A percentile compares a stretch with the other conserved stretches of the same genome.
Evolutionary conservation across 2,888 invertebrate species (phyloP).

Genomic region (Micropterix aruncella): DNA sequence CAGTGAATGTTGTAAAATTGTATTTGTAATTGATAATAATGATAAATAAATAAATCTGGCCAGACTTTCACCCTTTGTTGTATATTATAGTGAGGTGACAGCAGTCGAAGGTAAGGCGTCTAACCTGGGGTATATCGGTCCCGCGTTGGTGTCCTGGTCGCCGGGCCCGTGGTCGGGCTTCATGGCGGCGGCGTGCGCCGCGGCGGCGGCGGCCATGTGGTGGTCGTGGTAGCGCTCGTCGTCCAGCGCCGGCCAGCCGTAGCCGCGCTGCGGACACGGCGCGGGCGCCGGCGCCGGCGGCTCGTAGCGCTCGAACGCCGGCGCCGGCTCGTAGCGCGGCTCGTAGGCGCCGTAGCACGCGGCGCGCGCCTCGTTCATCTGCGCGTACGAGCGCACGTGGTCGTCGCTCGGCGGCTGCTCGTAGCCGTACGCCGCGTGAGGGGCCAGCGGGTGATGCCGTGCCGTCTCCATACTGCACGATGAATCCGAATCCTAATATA

Average conservation of each 20-base stretch:
- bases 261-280: slow-evolving; percentile 30
- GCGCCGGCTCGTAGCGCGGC: slow-evolving; percentile 36
- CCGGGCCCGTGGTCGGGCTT: slow-evolving; percentile 53
- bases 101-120: not conserved
- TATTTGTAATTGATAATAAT: too few relatives aligned
- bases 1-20: too few relatives aligned
- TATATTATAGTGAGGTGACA: not conserved
- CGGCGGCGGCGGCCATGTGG: slow-evolving; percentile 34
- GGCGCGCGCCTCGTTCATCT: slow-evolving; percentile 45
- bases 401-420: slow-evolving; percentile 50
- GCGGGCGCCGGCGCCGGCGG: slow-evolving; percentile 22
- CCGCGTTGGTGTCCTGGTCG: slow-evolving; percentile 50
- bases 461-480: slow-evolving; percentile 57
- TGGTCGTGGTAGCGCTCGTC: slow-evolving; percentile 46
- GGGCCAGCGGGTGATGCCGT: slow-evolving; percentile 25
- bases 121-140: slow-evolving; percentile 61
- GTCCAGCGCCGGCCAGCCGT: slow-evolving; percentile 34
- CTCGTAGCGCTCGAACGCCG: slow-evolving; percentile 38
- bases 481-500: slow-evolving; percentile 60
- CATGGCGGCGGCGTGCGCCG: slow-evolving; percentile 30
- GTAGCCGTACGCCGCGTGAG: slow-evolving; percentile 49
- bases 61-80: too few relatives aligned
- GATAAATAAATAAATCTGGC: too few relatives aligned
- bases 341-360: slow-evolving; percentile 30
- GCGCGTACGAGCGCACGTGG: slow-evolving; percentile 42